These are phyloP conservation scores for Eupithecia insigniata DNA, from an alignment of 2,888 invertebrate species.

Conservation along the genomic window DNA sequence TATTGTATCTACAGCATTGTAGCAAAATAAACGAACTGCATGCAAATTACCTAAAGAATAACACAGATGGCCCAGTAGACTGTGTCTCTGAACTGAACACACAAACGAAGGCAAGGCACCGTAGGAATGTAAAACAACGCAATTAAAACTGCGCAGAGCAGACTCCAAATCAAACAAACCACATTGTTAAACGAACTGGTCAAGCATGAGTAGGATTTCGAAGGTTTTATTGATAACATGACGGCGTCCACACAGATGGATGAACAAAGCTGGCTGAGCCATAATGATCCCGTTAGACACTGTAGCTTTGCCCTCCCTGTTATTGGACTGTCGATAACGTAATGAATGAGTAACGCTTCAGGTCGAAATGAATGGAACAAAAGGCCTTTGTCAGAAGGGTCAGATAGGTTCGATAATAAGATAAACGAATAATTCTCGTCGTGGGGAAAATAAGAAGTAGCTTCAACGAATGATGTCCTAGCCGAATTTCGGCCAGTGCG, in stretches of 20 bases:
- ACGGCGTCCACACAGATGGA: background rate
- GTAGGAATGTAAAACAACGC: slow-evolving; percentile 30
- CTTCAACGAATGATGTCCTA: no score
- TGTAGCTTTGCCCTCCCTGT: background rate
- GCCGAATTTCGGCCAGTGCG: no score
- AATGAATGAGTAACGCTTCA: background rate
- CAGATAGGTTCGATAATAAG: background rate
- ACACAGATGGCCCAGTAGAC: background rate
- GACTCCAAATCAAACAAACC: slow-evolving; percentile 43
- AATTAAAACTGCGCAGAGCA: slow-evolving; percentile 37
- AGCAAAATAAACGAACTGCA: background rate
- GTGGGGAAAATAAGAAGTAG: background rate
- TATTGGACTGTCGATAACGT: background rate
- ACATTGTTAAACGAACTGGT: slow-evolving; percentile 39
- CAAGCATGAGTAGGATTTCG: slow-evolving; percentile 2
- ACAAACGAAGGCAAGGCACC: background rate
- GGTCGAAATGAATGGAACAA: background rate
- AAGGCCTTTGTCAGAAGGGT: background rate
- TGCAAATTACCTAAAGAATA: background rate
- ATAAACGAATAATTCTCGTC: background rate
- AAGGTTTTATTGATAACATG: background rate
- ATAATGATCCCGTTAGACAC: background rate
- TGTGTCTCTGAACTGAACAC: background rate
- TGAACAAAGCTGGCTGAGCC: background rate
- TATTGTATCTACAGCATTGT: background rate